Base-by-base conservation (phyloP, 2,888 invertebrate species). In the Ctenicera cuprea region DNA sequence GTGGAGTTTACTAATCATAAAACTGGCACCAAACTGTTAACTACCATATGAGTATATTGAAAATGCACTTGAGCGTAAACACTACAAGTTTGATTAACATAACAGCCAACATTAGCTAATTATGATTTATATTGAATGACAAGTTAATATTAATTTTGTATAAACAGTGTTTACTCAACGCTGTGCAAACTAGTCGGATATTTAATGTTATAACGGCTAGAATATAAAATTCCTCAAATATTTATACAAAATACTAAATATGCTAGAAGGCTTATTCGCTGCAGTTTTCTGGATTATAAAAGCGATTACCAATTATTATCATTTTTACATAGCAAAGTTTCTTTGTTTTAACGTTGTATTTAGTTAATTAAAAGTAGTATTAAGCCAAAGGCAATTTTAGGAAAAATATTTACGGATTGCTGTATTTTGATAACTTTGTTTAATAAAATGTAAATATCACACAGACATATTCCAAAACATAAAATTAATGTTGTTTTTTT, bases 91-190 rank as follows among this genome's bases (percentile, higher is more conserved):
- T 11, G 50, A 50, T 26, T 50, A 50, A 20, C 50, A 50, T 50
- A 50, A n/a, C 12, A 12, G 22, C 22, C 11, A 50, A 50, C 26
- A 50, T 50, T 22, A 22, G 26, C 26, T 50, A 50, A 50, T 50
- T 50, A n/a, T 26, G 50, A 26, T 26, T 50, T 50, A 50, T 26
- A 50, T 50, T 26, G 50, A 50, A 45, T 26, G 50, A 50, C 22
- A 26, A 50, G 50, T 50, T 50, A 50, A 50, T 50, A 50, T 50
- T 50, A 50, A 50, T 50, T 45, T 50, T 50, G 22, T 50, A 26
- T 20, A 12, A 9, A 22, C 16, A 50, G 26, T 26, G 50, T 50
- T 50, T 50, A 22, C 11, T 50, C 50, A 50, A 22, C 26, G 22
- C 12, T 26, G 22, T 16, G 18, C 18, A 45, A 45, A 45, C 45